Base-by-base conservation (phyloP, 1,140 invertebrate species). In the Aporrectodea caliginosa region DNA sequence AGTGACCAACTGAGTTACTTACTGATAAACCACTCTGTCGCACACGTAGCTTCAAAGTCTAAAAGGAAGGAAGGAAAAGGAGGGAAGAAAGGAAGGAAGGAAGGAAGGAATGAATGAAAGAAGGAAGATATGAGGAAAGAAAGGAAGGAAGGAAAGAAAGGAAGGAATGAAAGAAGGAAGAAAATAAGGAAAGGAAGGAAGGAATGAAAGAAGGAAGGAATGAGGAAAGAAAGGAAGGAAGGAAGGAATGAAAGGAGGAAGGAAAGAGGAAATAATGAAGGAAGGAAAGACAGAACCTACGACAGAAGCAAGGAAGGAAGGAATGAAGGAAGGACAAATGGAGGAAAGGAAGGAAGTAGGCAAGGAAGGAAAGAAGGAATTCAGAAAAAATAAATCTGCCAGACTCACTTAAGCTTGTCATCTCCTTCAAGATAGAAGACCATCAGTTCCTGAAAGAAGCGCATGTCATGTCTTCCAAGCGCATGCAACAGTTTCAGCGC, bases 391-490 rank as follows among this genome's bases (percentile, higher is more conserved):
- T 6, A 58, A 58, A 58, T 6, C 43, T 12, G 22, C 6, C 30
- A 27, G 30, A 71, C 58, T 75, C 78, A 87, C 86, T 86, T 86
- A 43, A 87, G 80, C 82, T 86, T 85, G n/a, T 83, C 83, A 71
- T 88, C 86, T 29, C 86, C 87, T 79, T 87, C 86, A 32, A 87
- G 71, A 74, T 85, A 86, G 78, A 87, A 85, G 12, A 84, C 83
- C 78, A 88, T 82, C 71, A 87, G 69, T 79, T 88, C 86, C 27
- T 79, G 79, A 12, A 85, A 82, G 78, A 86, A 86, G 29, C 85
- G 84, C 43, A 84, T 85, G 71, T 85, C 84, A 16, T 82, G 82
- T 1, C 79, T n/a, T 6, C 80, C 78, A 78, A 88, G 76, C n/a
- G 82, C 82, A 27, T 83, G 77, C 75, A 87, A 77, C n/a, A 82